These are phyloP conservation scores for Seira ritae DNA, from an alignment of 2,888 invertebrate species.

Conservation along the genomic window DNA sequence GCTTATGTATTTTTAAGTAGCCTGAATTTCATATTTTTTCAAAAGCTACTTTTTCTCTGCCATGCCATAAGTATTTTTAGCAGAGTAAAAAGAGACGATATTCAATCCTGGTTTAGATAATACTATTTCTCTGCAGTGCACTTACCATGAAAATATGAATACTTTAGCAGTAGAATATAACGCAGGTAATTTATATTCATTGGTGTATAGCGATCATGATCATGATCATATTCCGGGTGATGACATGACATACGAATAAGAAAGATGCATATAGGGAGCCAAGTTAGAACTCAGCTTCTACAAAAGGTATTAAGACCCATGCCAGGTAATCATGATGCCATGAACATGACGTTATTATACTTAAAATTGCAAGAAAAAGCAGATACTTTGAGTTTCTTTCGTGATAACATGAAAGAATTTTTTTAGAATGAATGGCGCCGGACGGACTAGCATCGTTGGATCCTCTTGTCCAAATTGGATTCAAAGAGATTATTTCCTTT, in stretches of 20 bases:
- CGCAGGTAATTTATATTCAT: constrained; percentile 41
- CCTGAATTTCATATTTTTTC: too few species aligned
- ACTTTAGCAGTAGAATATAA: neutral
- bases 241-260: neutral
- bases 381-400: neutral
- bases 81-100: too few species aligned
- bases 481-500: neutral
- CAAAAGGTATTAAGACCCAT: neutral
- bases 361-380: neutral
- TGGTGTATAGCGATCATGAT: constrained; percentile 17
- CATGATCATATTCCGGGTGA: neutral
- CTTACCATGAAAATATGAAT: too few species aligned
- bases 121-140: too few species aligned
- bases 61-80: too few species aligned
- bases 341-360: constrained; percentile 3
- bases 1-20: too few species aligned
- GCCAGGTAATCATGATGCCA: neutral
- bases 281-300: neutral
- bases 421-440: neutral
- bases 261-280: neutral
- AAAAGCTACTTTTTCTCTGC: too few species aligned
- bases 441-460: neutral
- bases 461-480: neutral
- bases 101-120: too few species aligned
- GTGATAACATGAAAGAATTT: neutral